phyloP scores from a whole-genome alignment of 53 echinoderm and acorn worm genomes.

The Mesocentrotus franciscanus region DNA sequence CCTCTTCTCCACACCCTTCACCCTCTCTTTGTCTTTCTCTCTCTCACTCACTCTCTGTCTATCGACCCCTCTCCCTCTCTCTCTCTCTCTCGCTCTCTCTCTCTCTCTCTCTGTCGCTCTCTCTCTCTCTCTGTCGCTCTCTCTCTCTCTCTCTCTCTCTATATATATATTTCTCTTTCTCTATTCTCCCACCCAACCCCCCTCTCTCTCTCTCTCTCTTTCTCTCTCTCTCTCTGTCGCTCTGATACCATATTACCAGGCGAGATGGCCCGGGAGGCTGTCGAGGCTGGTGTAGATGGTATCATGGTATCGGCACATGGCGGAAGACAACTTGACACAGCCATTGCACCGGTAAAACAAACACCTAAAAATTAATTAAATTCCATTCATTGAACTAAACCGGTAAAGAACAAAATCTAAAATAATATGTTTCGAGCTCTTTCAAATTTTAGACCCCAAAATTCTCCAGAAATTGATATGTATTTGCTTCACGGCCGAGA shows the following conservation, averaged over 20 bases:
- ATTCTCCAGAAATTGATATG: too few species aligned
- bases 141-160: background rate
- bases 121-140: background rate
- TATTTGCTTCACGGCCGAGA: too few species aligned
- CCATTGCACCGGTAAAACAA: conserved; percentile 48
- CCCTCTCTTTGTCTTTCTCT: background rate
- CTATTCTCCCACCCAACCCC: too few species aligned
- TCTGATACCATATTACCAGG: background rate
- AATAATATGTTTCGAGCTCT: too few species aligned
- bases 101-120: background rate
- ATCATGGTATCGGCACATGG: conserved; percentile 62
- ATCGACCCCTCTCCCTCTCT: too few species aligned
- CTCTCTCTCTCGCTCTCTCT: background rate
- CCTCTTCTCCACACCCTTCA: too few species aligned
- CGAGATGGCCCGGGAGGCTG: conserved; percentile 61
- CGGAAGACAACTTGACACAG: conserved; percentile 53
- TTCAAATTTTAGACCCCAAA: too few species aligned
- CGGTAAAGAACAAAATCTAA: too few species aligned
- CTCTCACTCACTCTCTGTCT: too few species aligned
- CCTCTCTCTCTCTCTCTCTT: background rate
- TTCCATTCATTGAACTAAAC: too few species aligned
- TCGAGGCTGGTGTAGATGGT: conserved; percentile 46
- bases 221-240: background rate
- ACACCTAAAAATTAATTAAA: too few species aligned
- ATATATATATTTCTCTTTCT: background rate